phyloP scores from a whole-genome alignment of 2,797 vertebrate genomes.

The Chloroceryle amazona region DNA sequence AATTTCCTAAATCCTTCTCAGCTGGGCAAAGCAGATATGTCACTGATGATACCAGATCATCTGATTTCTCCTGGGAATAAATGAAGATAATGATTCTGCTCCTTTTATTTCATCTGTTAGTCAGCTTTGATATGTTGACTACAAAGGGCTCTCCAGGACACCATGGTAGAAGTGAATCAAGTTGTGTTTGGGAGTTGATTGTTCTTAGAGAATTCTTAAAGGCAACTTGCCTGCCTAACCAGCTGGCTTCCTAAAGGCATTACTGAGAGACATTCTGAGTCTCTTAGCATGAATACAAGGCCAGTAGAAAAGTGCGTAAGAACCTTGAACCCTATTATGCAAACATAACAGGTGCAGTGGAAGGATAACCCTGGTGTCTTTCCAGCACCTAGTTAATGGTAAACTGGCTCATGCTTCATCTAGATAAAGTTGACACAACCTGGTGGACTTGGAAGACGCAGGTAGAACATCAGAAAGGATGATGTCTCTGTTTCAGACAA shows the following conservation, averaged over 20 bases:
- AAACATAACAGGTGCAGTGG: background rate
- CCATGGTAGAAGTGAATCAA: background rate
- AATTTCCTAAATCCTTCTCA: slow-evolving; percentile 27
- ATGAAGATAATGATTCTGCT: background rate
- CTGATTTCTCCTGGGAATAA: background rate
- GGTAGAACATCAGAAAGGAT: background rate
- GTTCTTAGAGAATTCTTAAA: background rate
- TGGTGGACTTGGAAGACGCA: background rate
- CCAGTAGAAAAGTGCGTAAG: background rate
- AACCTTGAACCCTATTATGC: background rate
- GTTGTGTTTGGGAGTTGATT: background rate
- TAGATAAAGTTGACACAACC: background rate
- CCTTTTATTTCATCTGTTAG: background rate
- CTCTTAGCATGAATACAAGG: background rate
- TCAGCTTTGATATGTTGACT: background rate
- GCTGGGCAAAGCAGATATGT: background rate
- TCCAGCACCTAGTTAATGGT: background rate
- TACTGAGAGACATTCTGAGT: background rate
- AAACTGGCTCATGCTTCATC: background rate
- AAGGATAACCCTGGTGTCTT: background rate
- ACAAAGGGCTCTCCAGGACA: background rate
- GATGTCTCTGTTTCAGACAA: background rate
- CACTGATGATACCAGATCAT: background rate
- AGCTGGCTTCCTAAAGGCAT: background rate
- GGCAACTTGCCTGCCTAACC: background rate